Base-by-base conservation (phyloP, 2,888 invertebrate species). In the Dugesia japonica region DNA sequence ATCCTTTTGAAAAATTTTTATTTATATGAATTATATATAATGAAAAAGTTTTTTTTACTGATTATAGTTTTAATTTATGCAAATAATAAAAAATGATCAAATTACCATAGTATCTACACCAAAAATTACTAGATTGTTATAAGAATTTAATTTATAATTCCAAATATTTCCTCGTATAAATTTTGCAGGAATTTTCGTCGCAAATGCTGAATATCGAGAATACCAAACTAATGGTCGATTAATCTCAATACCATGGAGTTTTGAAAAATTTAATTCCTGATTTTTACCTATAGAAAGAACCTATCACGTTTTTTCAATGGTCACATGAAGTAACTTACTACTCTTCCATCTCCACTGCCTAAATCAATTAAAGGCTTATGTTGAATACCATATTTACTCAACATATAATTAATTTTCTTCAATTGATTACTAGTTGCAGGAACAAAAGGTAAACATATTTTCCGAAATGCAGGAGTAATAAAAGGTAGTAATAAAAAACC, bases 301-400 rank as follows among this genome's bases (percentile, higher is more conserved):
- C 31, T 31, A 31, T 4, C 4, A 31, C 4, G 7, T 4, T 7
- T 31, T 31, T 7, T 31, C 31, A 31, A 13, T 7, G 13, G 13
- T 7, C 4, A 13, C 31, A 31, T 31, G 31, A 4, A 31, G 7
- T 28, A 74, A 79, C 87, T 86, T 84, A 97, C 95, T 81, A 98
- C 91, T 83, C 95, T 87, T 26, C 97, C 97, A 86, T 98, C 97
- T n/a, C 97, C 97, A 79, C 94, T 94, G 1, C 97, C 97, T 74
- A 98, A 88, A 85, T 98, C 97, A 28, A 98, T 84, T 15, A 94
- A 83, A 77, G 86, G 88, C 1, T 91, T 91, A 71, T 90, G 91
- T 42, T 85, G 85, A 71, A 84, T 81, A 81, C 89, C 87, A 79
- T 86, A 84, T 20, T 72, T n/a, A 28, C 80, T 77, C 78, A 95